Base-by-base conservation (phyloP, 2,888 invertebrate genomes). In the Drosophila monieri region DNA sequence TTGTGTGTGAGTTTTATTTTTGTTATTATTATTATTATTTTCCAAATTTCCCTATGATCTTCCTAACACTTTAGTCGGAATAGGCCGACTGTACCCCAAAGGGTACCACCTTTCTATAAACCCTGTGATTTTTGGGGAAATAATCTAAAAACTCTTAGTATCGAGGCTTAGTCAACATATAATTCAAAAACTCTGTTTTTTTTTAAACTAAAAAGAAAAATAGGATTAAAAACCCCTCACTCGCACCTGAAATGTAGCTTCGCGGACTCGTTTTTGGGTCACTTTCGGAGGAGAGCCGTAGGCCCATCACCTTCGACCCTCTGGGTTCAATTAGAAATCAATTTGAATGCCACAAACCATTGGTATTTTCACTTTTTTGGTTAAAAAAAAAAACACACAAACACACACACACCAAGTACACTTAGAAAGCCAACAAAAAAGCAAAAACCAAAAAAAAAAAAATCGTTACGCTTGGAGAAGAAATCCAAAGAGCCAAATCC, bases 361-460 rank as follows among this genome's bases (percentile, higher is more conserved):
- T 27, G 9, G 53, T 48, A 61, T 78, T 85, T 79, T 79, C 85
- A 78, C 83, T 81, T 85, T 76, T 79, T 35, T 35, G 1, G 2
- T 14, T 6, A n/a, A 6, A 2, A 5, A 35, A 12, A n/a, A 32
- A 18, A 1, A 5, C 3, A 23, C 2, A 21, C 21, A 21, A 2
- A 21, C 21, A 23, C 21, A 23, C 4, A 32, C 10, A 10, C 10
- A 12, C 35, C 2, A 35, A 35, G 9, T 35, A n/a, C n/a, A n/a
- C 53, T 30, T 44, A 54, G 54, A 54, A 54, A 54, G 47, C 46
- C n/a, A 30, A 21, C 10, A 43, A 3, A 21, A 25, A 14, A 23
- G n/a, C n/a, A n/a, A 35, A 25, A 12, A n/a, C 43, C 12, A 15
- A 12, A 18, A 27, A 14, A 57, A 30, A 15, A 27, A 46, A 35